Base-by-base conservation (phyloP, 2,113 vertebrate genomes). In the Phalacrocorax pelagicus region DNA sequence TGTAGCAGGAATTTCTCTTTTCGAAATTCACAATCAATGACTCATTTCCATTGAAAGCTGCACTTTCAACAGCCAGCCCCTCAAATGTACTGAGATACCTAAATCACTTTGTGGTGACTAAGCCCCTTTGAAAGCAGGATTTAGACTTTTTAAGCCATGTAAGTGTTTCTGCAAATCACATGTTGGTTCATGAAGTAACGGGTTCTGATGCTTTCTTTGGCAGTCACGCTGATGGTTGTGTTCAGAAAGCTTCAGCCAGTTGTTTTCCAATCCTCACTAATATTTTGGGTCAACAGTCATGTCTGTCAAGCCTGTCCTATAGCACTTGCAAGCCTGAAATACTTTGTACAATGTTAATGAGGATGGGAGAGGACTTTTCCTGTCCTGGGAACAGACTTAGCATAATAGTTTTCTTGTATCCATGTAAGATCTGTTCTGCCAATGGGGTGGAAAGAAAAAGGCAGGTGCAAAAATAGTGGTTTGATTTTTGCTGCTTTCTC, bases 181-280 rank as follows among this genome's bases (percentile, higher is more conserved):
- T 51, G 61, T 71, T 86, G 83, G 72, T 92, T 78, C 83, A 44
- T 78, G 88, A 84, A 90, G 88, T 63, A 93, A n/a, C 0, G 51
- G 72, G 32, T 88, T 51, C 94, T 63, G 94, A 8, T 94, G 92
- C 88, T 95, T 97, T 83, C 85, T 90, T 96, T 97, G 90, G 92
- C 94, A 93, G 75, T 84, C 82, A 84, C 0, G 13, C 82, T 63
- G 67, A 51, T 59, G 81, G 52, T 52, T 1, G 4, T 34, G 58
- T 89, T 95, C 83, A 89, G 90, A 91, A 78, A 69, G 94, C 73
- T 91, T 86, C 70, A 79, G 52, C 69, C 1, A 0, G 66, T 90
- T 80, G 83, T 74, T 95, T 95, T 86, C 94, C 83, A 86, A 8
- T 24, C 42, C 88, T 88, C 0, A 0, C 38, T 59, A 40, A 57